Evolutionary conservation across 2,797 vertebrate genomes (phyloP).

Genomic region (Synanceia verrucosa): DNA sequence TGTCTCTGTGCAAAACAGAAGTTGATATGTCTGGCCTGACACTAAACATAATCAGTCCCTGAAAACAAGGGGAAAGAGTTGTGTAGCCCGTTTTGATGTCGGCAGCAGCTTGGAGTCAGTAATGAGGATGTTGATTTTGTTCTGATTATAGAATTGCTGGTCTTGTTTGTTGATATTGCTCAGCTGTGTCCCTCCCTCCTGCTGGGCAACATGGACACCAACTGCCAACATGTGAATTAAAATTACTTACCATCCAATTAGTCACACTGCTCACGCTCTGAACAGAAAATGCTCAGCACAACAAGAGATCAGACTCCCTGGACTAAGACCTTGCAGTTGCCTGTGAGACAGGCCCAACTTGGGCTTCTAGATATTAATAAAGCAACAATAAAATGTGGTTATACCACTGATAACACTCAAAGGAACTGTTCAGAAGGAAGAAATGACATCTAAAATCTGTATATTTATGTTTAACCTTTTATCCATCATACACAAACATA

Average conservation of each 20-base stretch:
- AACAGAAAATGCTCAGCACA: slow-evolving; percentile 58
- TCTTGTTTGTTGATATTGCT: slow-evolving; percentile 71
- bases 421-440: neutral
- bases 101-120: slow-evolving; percentile 69
- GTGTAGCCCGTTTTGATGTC: slow-evolving; percentile 64
- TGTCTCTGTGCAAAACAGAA: slow-evolving; percentile 28
- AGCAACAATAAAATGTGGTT: neutral
- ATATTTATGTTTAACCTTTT: slow-evolving; percentile 3
- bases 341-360: slow-evolving; percentile 22
- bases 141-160: slow-evolving; percentile 76
- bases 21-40: slow-evolving; percentile 56
- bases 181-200: slow-evolving; percentile 68
- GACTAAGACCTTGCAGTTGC: slow-evolving; percentile 27
- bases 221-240: slow-evolving; percentile 75
- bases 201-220: slow-evolving; percentile 73
- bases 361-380: slow-evolving; percentile 10
- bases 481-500: neutral
- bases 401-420: too few relatives aligned
- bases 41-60: slow-evolving; percentile 66
- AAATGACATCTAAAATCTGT: neutral
- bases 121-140: slow-evolving; percentile 81
- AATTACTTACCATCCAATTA: slow-evolving; percentile 77
- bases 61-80: slow-evolving; percentile 65
- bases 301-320: slow-evolving; percentile 50
- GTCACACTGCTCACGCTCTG: slow-evolving; percentile 59